phyloP scores from a whole-genome alignment of 2,797 vertebrate genomes.

The Lacerta viridis region DNA sequence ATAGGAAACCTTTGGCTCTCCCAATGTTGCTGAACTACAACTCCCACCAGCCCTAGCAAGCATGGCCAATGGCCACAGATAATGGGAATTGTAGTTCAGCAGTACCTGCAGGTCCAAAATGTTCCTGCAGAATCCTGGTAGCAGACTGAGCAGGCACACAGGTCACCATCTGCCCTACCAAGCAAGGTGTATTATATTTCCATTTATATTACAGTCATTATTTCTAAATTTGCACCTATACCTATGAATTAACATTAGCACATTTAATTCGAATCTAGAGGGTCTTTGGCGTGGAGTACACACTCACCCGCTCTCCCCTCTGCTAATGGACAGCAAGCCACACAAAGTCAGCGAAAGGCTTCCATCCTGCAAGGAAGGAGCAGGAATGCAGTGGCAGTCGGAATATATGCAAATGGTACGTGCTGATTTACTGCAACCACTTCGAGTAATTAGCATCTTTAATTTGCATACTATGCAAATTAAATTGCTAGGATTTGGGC shows the following conservation, averaged over 20 bases:
- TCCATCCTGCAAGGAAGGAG: neutral
- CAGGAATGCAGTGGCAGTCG: conserved; percentile 14
- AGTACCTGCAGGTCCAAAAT: neutral
- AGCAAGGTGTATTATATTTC: neutral
- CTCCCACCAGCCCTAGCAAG: too few species aligned
- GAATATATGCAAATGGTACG: conserved; percentile 13
- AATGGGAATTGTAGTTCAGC: neutral
- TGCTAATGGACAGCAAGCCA: neutral
- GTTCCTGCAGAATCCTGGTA: too few species aligned
- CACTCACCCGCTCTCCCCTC: neutral
- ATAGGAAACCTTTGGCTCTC: too few species aligned
- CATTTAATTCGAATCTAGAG: neutral
- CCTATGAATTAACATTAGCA: neutral
- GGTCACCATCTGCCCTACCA: neutral
- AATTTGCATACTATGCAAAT: conserved; percentile 42
- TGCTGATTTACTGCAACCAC: conserved; percentile 30
- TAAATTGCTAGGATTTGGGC: conserved; percentile 9
- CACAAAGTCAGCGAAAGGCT: neutral
- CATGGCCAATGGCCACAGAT: too few species aligned
- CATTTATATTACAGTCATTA: neutral
- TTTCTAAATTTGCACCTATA: neutral
- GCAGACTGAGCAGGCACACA: neutral
- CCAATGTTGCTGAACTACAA: too few species aligned
- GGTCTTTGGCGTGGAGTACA: too few species aligned
- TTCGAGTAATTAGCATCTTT: conserved; percentile 33